These are phyloP conservation scores for Globia sparganii DNA, from an alignment of 2,888 invertebrate species.

Conservation along the genomic window DNA sequence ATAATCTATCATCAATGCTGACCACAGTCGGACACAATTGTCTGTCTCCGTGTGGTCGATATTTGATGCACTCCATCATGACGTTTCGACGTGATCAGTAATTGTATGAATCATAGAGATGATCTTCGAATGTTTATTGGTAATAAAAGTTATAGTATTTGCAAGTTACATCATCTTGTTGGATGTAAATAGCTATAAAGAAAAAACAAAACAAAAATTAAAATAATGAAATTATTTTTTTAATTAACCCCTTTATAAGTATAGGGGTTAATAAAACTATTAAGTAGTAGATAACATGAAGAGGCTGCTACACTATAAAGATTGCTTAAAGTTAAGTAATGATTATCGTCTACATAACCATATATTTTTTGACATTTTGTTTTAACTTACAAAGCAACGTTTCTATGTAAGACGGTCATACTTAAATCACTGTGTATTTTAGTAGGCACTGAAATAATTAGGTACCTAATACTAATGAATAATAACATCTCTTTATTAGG, in stretches of 20 bases:
- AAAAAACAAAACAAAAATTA: too few relatives aligned
- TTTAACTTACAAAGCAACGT: neutral
- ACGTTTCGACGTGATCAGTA: neutral
- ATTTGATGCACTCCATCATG: neutral
- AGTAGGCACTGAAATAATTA: neutral
- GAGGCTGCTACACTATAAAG: neutral
- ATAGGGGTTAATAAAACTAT: too few relatives aligned
- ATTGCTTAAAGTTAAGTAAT: neutral
- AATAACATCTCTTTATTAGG: neutral
- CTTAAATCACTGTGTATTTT: neutral
- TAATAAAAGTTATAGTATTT: neutral
- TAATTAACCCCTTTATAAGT: neutral
- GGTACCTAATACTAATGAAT: neutral
- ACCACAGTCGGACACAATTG: conserved; percentile 32
- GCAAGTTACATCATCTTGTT: neutral
- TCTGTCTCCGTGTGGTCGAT: conserved; percentile 7
- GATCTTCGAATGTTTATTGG: conserved; percentile 6
- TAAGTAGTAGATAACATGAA: too few relatives aligned
- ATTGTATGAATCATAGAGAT: conserved; percentile 22
- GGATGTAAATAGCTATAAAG: neutral
- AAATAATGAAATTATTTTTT: too few relatives aligned
- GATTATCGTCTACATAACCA: neutral
- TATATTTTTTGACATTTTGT: neutral
- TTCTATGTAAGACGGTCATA: neutral
- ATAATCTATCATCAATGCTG: conserved; percentile 10